phyloP scores from a whole-genome alignment of 1,140 invertebrate species.

The Halotydeus destructor region DNA sequence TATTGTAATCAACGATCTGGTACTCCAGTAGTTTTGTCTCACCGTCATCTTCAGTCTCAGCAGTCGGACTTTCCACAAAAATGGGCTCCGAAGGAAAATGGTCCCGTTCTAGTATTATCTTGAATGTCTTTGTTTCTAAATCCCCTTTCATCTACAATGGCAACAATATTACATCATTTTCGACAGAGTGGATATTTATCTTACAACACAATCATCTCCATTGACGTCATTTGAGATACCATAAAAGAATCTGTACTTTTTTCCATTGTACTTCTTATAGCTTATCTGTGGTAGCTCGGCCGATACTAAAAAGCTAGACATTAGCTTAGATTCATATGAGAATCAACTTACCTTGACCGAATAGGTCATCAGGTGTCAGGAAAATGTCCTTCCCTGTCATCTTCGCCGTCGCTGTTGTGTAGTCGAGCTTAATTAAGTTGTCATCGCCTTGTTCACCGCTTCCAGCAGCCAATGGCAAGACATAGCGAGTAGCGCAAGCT shows the following conservation, averaged over 20 bases:
- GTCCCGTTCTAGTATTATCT: constrained; percentile 45
- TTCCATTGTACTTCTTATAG: constrained; percentile 20
- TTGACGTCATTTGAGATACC: constrained; percentile 31
- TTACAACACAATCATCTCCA: constrained; percentile 17
- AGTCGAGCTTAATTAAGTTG: no score
- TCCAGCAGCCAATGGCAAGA: constrained; percentile 6
- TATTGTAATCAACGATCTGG: no score
- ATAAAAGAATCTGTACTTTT: constrained; percentile 25
- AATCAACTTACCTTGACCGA: no score
- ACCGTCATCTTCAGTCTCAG: constrained; percentile 23
- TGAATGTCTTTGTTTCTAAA: constrained; percentile 29
- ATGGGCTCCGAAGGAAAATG: constrained; percentile 43
- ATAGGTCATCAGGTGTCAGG: no score
- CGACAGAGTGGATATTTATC: neutral
- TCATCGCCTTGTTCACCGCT: no score
- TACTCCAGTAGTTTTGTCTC: constrained; percentile 24
- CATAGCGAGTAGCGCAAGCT: constrained; percentile 4
- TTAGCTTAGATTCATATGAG: no score
- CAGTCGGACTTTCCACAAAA: constrained; percentile 21
- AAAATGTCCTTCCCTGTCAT: no score
- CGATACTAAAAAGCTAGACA: no score
- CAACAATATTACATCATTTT: neutral
- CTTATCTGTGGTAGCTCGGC: constrained; percentile 23
- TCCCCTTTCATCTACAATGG: constrained; percentile 20
- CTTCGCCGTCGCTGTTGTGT: no score